Base-by-base conservation (phyloP, 2,888 invertebrate genomes). In the Opisthograptis luteolata region DNA sequence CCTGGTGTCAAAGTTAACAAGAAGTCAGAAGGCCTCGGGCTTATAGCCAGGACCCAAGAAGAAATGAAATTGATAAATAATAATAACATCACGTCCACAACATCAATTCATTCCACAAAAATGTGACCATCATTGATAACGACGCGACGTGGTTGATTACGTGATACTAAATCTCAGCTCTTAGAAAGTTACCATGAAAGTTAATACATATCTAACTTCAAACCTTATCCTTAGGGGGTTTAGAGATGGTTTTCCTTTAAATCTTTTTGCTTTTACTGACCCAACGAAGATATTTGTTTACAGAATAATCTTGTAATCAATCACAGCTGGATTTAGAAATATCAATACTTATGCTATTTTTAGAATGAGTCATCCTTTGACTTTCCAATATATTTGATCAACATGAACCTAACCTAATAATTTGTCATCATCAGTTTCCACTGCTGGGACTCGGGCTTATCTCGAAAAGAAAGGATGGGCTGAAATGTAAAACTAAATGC, bases 281-380 rank as follows among this genome's bases (percentile, higher is more conserved):
- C 28, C 22, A 8, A 12, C 12, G 8, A 32, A 28, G 25, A 30
- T 41, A 39, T 44, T n/a, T n/a, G n/a, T n/a, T 50, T 40, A 51
- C 40, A 35, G 9, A 17, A 9, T 55, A 40, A 43, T 44, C 50
- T 44, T 8, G 13, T 39, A 37, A 54, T 57, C 57, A 44, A 57
- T 57, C 57, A 57, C 20, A 24, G 47, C 32, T 5, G 54, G 53
- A 57, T 57, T 54, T 47, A 19, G 37, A 44, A 43, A 40, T 36
- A 37, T 42, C 31, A 30, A 32, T 9, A 15, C 17, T 8, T 32
- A 43, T 22, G 8, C 5, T 37, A 31, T 31, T 15, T 28, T 28
- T 7, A 13, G 13, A 13, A 28, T 13, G 28, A 12, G 28, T 25
- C n/a, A n/a, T n/a, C n/a, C n/a, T n/a, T n/a, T n/a, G n/a, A n/a